Evolutionary conservation across 2,797 vertebrate species (phyloP).

Genomic region (Chaetodon trifasciatus): DNA sequence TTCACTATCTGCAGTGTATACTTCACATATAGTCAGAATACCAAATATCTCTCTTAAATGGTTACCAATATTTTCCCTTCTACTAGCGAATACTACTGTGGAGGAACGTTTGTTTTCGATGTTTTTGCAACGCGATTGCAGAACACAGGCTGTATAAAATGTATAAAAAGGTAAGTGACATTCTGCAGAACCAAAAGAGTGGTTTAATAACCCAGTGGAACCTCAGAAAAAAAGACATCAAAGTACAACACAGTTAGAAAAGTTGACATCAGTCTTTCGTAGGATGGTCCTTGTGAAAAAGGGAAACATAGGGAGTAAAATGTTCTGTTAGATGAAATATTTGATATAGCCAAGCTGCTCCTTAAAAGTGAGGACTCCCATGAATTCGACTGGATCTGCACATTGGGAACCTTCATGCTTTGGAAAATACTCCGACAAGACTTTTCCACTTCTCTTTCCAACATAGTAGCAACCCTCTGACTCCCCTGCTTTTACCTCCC

Average conservation of each 20-base stretch:
- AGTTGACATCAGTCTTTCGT: conserved; percentile 6
- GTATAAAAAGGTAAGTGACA: conserved; percentile 8
- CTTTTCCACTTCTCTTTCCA: conserved; percentile 20
- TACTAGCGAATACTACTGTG: conserved; percentile 42
- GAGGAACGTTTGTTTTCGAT: conserved; percentile 29
- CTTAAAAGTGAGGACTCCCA: conserved; percentile 23
- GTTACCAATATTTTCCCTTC: conserved; percentile 48
- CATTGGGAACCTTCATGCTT: neutral
- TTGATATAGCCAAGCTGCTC: conserved; percentile 38
- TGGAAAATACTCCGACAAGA: conserved; percentile 14
- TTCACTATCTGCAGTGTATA: conserved; percentile 64
- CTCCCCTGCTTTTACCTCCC: neutral
- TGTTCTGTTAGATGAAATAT: conserved; percentile 7
- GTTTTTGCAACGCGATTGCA: conserved; percentile 13
- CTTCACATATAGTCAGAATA: conserved; percentile 74
- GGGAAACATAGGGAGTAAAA: neutral
- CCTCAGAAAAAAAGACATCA: conserved; percentile 32
- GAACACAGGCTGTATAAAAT: neutral
- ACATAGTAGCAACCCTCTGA: conserved; percentile 2
- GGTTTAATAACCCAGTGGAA: conserved; percentile 39
- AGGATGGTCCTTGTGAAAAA: conserved; percentile 6
- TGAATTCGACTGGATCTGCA: conserved; percentile 18
- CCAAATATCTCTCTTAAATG: conserved; percentile 49
- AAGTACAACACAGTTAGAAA: conserved; percentile 12
- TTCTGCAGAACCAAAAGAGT: conserved; percentile 9